Evolutionary conservation across 2,113 vertebrate genomes (phyloP), one percentile per base, ranked within the genome.

Genomic region (Mandrillus leucophaeus): DNA sequence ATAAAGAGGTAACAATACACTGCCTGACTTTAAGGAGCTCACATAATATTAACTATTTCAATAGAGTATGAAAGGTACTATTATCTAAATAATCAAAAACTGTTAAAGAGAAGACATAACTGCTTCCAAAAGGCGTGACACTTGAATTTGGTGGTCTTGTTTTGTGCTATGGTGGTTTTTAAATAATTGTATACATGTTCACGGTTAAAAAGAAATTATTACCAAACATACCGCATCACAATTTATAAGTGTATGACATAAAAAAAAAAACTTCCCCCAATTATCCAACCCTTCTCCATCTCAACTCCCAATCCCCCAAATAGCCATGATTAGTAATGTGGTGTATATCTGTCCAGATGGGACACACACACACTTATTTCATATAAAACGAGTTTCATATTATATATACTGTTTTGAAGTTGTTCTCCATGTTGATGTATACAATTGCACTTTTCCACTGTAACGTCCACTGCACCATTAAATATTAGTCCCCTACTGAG

Each of bases 141-240:
- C 61, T 66, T 87, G 8, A 88, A 85, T 48, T 85, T 38, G 55
- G 25, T 73, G 70, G 52, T 61, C 68, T 92, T 70, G 10, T 30
- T 61, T 92, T 76, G 20, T 22, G 35, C 50, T 72, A 11, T 48
- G 22, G 10, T 70, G 23, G 38, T 76, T 82, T 86, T 32, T 50
- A 94, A 95, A 43, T 81, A 95, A 76, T 75, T 92, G 93, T 93
- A 92, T 75, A 59, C 12, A 85, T 64, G 48, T 5, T 61, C 48
- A 79, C 13, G 8, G 14, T 68, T 94, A 45, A 94, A 86, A 79
- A 78, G 73, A 78, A 64, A 35, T 68, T 32, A 66, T 76, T 61
- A 66, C 40, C 76, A 93, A 30, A 55, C 6, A 55, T 23, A 35
- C 35, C 12, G 40, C 14, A 90, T 20, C 32, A 96, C 23, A 75